Evolutionary conservation across 1,140 invertebrate genomes (phyloP).

Genomic region (Plodia interpunctella): DNA sequence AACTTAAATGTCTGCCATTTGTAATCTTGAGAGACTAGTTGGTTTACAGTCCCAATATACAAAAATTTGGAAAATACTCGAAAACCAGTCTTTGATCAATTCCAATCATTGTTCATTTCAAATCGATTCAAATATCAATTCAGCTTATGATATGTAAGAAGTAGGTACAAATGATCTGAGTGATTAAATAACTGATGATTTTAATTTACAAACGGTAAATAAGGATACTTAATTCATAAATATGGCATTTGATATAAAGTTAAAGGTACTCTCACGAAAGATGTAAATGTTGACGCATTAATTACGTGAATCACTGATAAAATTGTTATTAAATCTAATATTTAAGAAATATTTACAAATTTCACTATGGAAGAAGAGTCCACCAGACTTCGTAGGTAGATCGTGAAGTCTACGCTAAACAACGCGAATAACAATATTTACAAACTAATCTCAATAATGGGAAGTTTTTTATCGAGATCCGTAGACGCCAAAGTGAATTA

Average conservation of each 20-base stretch:
- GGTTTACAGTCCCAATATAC: slow-evolving; percentile 2
- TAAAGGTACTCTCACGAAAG: slow-evolving; percentile 69
- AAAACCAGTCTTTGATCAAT: slow-evolving; percentile 74
- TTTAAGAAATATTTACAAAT: slow-evolving; percentile 73
- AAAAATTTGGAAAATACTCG: slow-evolving; percentile 31
- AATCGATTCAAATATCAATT: slow-evolving; percentile 26
- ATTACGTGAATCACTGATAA: slow-evolving; percentile 67
- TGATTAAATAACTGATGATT: slow-evolving; percentile 19
- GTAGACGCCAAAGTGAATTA: slow-evolving; percentile 28
- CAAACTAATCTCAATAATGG: slow-evolving; percentile 59
- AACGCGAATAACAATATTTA: slow-evolving; percentile 70
- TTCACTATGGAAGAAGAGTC: slow-evolving; percentile 74
- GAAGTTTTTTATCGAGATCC: slow-evolving; percentile 62
- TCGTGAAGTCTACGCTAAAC: slow-evolving; percentile 55
- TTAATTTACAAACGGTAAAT: slow-evolving; percentile 45
- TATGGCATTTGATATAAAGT: slow-evolving; percentile 74
- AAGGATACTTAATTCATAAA: slow-evolving; percentile 65
- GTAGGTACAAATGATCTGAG: slow-evolving; percentile 29
- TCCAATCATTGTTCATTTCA: slow-evolving; percentile 54
- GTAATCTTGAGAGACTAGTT: slow-evolving; percentile 22
- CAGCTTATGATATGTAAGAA: slow-evolving; percentile 40
- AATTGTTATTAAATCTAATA: slow-evolving; percentile 55
- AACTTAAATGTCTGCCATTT: slow-evolving; percentile 35
- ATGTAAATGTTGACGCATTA: slow-evolving; percentile 71
- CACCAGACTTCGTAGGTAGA: slow-evolving; percentile 47